These are phyloP conservation scores for Erebia aethiops DNA, from an alignment of 2,888 invertebrate genomes.

Conservation along the genomic window DNA sequence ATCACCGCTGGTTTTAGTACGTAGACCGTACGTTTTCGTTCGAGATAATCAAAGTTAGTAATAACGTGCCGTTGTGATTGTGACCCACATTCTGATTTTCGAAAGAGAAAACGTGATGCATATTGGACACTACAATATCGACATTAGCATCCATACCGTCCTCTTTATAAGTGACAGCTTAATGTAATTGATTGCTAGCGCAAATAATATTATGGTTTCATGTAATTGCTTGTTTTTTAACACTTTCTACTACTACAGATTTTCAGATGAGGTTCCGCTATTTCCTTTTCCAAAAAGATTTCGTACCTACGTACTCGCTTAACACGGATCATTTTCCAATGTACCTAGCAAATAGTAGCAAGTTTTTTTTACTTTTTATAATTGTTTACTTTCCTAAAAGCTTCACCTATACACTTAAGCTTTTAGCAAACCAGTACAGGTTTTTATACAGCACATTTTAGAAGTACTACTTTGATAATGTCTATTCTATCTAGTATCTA, in stretches of 20 bases:
- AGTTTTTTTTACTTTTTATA: not conserved
- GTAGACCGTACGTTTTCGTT: conserved; percentile 45
- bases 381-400: not conserved
- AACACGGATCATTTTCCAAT: not conserved
- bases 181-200: conserved; percentile 62
- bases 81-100: conserved; percentile 60
- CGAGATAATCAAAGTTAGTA: conserved; percentile 60
- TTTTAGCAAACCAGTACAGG: no score
- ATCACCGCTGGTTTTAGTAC: conserved; percentile 27
- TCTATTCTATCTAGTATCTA: no score
- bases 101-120: conserved; percentile 66
- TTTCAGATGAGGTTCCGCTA: not conserved
- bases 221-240: conserved; percentile 54
- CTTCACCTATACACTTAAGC: not conserved
- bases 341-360: not conserved
- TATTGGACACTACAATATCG: conserved; percentile 57
- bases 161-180: conserved; percentile 45
- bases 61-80: conserved; percentile 61
- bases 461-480: no score
- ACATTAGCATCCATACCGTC: conserved; percentile 60
- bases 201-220: conserved; percentile 62
- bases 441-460: no score
- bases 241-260: not conserved
- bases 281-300: not conserved
- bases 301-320: not conserved